A percentile compares a stretch with the other conserved stretches of the same genome.
These are phyloP conservation scores for Sebastes variabilis DNA, from an alignment of 2,797 vertebrate species.

Conservation along the genomic window DNA sequence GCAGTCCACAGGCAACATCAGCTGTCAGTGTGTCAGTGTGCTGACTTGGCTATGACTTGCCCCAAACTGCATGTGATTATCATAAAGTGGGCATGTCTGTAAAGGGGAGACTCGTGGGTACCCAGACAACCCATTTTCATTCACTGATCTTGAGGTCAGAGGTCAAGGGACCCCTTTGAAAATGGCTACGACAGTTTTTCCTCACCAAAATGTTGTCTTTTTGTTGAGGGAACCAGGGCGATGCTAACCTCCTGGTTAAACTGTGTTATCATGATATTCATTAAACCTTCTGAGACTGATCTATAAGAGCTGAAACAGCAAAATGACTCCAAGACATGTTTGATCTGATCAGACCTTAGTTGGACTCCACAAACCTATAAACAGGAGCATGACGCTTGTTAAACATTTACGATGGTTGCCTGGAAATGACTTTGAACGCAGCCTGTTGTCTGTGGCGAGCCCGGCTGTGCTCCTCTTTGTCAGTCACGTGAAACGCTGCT, in stretches of 20 bases:
- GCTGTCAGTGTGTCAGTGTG: no score
- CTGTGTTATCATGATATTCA: neutral
- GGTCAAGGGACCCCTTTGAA: no score
- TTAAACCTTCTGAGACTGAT: neutral
- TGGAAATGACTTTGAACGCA: neutral
- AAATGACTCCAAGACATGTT: no score
- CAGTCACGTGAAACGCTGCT: neutral
- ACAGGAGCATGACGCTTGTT: neutral
- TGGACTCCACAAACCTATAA: neutral
- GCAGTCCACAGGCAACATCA: no score
- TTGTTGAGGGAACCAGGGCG: no score
- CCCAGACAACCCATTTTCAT: accelerated
- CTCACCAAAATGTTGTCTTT: no score
- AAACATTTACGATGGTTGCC: neutral
- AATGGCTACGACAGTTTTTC: no score
- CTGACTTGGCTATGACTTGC: no score
- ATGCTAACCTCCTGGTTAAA: neutral
- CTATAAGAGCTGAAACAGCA: neutral
- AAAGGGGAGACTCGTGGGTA: no score
- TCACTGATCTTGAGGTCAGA: no score
- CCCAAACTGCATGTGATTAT: no score
- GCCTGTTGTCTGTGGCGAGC: neutral
- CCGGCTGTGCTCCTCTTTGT: neutral
- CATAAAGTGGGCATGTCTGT: no score
- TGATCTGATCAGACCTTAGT: neutral